Percentiles rank a stretch among this genome's conserved stretches.
phyloP scores from a whole-genome alignment of 1,140 invertebrate species.

The Zaprionus camerounensis region DNA sequence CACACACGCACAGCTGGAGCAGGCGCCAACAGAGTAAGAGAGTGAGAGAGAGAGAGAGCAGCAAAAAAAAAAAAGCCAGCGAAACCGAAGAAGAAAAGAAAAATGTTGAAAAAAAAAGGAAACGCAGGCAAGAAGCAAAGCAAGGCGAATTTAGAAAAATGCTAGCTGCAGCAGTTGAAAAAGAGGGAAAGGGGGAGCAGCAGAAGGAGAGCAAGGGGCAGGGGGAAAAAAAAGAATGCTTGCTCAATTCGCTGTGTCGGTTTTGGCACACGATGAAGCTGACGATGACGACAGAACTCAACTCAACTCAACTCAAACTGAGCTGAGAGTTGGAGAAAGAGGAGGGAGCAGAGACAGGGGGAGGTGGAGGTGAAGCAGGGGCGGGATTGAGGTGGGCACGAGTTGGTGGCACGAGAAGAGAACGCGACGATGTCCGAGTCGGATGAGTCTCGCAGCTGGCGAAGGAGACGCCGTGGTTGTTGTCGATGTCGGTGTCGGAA shows the following conservation, averaged over 20 bases:
- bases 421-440: background rate
- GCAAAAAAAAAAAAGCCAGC: slow-evolving; percentile 19
- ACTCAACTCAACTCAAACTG: slow-evolving; percentile 40
- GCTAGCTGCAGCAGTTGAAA: slow-evolving; percentile 29
- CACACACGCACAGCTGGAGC: slow-evolving; percentile 40
- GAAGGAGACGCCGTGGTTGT: background rate
- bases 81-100: slow-evolving; percentile 47
- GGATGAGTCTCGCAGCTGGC: background rate
- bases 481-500: slow-evolving; percentile 40
- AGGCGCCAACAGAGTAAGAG: slow-evolving; percentile 41
- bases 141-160: slow-evolving; percentile 30
- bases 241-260: slow-evolving; percentile 49
- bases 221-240: slow-evolving; percentile 21
- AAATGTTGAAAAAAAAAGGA: slow-evolving; percentile 74
- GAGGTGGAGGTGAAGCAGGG: too few relatives aligned
- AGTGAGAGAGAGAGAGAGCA: slow-evolving; percentile 31
- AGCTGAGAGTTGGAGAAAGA: slow-evolving; percentile 10
- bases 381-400: background rate
- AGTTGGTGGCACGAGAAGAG: background rate
- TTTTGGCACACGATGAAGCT: slow-evolving; percentile 63
- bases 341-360: background rate
- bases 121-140: slow-evolving; percentile 23
- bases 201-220: background rate
- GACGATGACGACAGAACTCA: slow-evolving; percentile 42
- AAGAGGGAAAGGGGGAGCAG: background rate